Evolutionary conservation across 2,888 invertebrate genomes (phyloP).

Genomic region (Conops quadrifasciatus): DNA sequence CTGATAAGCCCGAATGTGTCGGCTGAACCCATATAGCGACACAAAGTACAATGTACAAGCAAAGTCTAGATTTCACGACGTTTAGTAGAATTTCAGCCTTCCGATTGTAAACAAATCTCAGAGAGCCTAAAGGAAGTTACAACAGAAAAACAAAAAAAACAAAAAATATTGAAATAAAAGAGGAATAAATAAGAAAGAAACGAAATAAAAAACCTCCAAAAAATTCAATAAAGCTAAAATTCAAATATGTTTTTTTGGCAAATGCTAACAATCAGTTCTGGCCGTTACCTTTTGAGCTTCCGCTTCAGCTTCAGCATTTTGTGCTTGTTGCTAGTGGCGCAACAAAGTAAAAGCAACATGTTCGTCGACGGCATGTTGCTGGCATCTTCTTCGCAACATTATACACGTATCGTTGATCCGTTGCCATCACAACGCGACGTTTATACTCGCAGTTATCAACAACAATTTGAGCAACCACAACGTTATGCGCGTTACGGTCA

Average conservation of each 20-base stretch:
- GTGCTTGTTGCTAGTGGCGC: too few species aligned
- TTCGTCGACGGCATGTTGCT: background rate
- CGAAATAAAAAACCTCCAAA: background rate
- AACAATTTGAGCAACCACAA: background rate
- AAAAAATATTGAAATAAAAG: background rate
- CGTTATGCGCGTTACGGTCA: background rate
- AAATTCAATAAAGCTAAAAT: background rate
- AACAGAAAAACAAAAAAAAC: background rate
- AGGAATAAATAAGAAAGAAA: background rate
- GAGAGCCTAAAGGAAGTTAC: background rate
- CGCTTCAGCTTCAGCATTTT: too few species aligned
- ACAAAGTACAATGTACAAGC: background rate
- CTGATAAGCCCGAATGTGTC: constrained; percentile 14
- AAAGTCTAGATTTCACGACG: background rate
- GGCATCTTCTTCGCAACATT: constrained; percentile 3
- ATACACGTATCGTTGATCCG: constrained; percentile 29
- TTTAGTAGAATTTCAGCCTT: constrained; percentile 29
- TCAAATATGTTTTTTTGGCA: background rate
- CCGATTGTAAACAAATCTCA: constrained; percentile 16
- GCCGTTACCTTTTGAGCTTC: too few species aligned
- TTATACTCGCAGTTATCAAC: constrained; percentile 22
- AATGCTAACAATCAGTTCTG: background rate
- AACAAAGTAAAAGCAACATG: background rate
- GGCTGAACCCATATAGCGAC: background rate
- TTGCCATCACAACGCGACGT: constrained; percentile 13